These are phyloP conservation scores for Epizoanthus rinbou DNA, from an alignment of 92 coral and sea anemone species.

Conservation along the genomic window DNA sequence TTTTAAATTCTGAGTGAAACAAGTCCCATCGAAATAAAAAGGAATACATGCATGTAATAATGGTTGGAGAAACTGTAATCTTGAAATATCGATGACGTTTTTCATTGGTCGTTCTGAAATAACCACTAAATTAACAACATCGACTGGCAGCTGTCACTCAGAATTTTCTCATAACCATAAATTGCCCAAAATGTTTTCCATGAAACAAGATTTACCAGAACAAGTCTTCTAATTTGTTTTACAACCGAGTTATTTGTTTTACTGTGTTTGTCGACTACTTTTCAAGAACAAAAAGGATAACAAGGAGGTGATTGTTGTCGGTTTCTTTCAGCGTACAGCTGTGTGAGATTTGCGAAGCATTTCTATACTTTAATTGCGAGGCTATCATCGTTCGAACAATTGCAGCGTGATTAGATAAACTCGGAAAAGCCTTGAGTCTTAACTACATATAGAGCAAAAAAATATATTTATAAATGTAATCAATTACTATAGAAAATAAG, in stretches of 20 bases:
- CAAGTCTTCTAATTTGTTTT: neutral
- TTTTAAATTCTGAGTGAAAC: no score
- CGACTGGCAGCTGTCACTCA: constrained; percentile 27
- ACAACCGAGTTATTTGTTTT: neutral
- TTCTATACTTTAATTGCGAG: constrained; percentile 36
- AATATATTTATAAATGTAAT: constrained; percentile 4
- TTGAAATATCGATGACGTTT: neutral
- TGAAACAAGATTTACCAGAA: neutral
- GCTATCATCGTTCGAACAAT: constrained; percentile 26
- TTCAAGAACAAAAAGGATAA: constrained; percentile 5
- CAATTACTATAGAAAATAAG: constrained; percentile 22
- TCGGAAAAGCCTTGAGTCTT: constrained; percentile 1
- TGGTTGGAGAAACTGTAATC: neutral
- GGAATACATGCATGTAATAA: no score
- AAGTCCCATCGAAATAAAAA: no score
- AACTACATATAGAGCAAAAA: constrained; percentile 22
- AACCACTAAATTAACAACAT: neutral
- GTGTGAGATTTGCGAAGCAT: constrained; percentile 27
- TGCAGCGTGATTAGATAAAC: constrained; percentile 24
- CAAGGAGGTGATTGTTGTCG: constrained; percentile 20
- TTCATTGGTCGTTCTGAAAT: neutral
- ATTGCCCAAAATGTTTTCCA: neutral
- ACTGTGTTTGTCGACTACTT: constrained; percentile 16
- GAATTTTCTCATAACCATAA: neutral
- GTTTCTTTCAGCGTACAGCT: constrained; percentile 25